Conservation (phyloP, 2,113 vertebrate species). For the Climacteris rufus region DNA sequence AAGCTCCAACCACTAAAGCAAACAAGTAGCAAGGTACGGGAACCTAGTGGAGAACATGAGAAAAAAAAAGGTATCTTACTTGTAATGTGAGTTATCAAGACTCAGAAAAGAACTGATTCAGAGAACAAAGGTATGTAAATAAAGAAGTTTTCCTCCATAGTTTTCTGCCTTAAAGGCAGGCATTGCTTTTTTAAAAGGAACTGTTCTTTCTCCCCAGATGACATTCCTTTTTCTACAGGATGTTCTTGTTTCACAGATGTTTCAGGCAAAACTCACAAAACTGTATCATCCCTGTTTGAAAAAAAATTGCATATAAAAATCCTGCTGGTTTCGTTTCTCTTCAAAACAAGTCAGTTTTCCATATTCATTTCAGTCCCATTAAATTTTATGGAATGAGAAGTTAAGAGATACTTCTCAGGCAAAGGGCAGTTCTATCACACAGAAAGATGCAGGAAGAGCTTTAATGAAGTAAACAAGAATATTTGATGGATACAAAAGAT, state of each 20-base stretch:
- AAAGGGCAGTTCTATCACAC: neutral
- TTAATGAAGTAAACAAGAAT: neutral
- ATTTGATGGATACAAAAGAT: neutral
- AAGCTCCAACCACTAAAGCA: conserved; percentile 89
- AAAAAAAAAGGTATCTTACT: neutral
- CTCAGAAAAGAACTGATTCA: neutral
- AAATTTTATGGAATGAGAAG: neutral
- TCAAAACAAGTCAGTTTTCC: neutral
- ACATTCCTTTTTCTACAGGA: neutral
- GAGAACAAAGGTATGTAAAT: neutral
- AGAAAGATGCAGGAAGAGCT: neutral
- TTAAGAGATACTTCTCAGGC: neutral
- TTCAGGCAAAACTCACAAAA: neutral
- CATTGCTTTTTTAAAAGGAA: neutral
- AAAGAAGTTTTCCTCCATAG: neutral
- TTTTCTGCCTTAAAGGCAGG: neutral
- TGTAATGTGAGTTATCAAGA: neutral
- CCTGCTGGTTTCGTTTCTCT: neutral
- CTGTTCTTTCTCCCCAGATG: neutral
- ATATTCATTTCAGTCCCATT: neutral
- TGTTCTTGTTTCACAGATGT: neutral
- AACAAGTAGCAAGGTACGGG: conserved; percentile 93
- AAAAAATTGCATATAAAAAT: neutral
- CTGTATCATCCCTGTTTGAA: neutral
- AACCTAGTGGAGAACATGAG: conserved; percentile 73